Percentiles rank a stretch among this genome's conserved stretches.
phyloP scores from a whole-genome alignment of 2,113 vertebrate genomes.

The Lethenteron reissneri region DNA sequence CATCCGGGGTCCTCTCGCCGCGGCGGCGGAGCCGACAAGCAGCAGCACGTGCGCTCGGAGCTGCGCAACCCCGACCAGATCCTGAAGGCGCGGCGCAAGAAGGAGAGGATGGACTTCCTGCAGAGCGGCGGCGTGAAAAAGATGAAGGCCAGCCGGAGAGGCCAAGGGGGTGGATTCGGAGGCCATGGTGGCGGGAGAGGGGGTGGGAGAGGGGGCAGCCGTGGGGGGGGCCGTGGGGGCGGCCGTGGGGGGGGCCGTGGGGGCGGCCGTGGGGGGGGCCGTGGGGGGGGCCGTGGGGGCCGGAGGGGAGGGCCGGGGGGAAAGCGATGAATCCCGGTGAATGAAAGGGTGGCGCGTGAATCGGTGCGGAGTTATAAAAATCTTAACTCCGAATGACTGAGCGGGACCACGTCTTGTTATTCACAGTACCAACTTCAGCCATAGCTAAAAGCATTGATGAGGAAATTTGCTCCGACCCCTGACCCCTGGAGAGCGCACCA shows the following conservation, averaged over 20 bases:
- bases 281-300: too few relatives aligned
- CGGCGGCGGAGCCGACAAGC: constrained; percentile 13
- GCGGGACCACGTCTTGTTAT: too few relatives aligned
- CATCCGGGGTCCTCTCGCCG: not conserved
- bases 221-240: not conserved
- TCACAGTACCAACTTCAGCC: too few relatives aligned
- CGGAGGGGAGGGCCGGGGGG: too few relatives aligned
- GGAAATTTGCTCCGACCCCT: too few relatives aligned
- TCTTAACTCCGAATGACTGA: too few relatives aligned
- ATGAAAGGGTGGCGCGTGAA: too few relatives aligned
- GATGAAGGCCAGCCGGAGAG: constrained; percentile 17
- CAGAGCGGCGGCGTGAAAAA: constrained; percentile 54
- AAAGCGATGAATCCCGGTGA: too few relatives aligned
- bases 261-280: not conserved
- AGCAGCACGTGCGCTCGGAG: constrained; percentile 30
- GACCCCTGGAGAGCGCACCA: too few relatives aligned
- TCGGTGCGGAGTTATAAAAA: too few relatives aligned
- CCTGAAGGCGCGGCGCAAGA: constrained; percentile 45
- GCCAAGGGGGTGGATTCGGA: too few relatives aligned
- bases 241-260: not conserved
- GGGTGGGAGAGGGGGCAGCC: not conserved
- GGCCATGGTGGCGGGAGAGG: not conserved
- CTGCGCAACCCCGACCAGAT: constrained; percentile 61
- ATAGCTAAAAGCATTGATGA: too few relatives aligned
- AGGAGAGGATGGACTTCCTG: constrained; percentile 50